These are phyloP conservation scores for Acrobasis suavella DNA, from an alignment of 2,888 invertebrate genomes.

Conservation along the genomic window DNA sequence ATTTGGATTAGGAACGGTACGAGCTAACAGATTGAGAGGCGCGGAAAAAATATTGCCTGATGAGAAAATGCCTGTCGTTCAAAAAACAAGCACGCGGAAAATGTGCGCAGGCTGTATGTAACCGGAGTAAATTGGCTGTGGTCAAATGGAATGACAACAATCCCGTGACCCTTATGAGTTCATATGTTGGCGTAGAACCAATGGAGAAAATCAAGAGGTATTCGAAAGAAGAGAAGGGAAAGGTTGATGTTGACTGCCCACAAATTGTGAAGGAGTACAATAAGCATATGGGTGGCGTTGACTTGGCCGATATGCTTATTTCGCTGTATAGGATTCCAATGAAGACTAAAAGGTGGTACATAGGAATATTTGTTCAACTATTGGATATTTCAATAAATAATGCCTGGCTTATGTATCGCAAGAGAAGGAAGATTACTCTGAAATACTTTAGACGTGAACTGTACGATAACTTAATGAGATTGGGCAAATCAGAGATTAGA, in stretches of 20 bases:
- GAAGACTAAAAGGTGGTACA: constrained; percentile 35
- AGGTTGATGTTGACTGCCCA: constrained; percentile 28
- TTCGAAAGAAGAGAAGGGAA: neutral
- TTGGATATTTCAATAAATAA: constrained; percentile 41
- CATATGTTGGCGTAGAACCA: neutral
- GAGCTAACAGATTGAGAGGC: neutral
- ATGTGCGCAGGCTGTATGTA: neutral
- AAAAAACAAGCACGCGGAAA: neutral
- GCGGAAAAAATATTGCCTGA: neutral
- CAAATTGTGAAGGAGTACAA: constrained; percentile 36
- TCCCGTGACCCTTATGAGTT: neutral
- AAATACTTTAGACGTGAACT: too few species aligned
- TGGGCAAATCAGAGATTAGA: too few species aligned
- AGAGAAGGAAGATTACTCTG: too few species aligned
- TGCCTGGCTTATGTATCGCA: constrained; percentile 32
- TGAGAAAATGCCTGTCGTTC: neutral
- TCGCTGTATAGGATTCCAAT: constrained; percentile 29
- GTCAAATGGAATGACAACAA: neutral
- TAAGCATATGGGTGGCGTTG: constrained; percentile 37
- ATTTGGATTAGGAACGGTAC: neutral
- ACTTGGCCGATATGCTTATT: constrained; percentile 32
- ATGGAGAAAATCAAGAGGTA: constrained; percentile 8
- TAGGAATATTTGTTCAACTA: constrained; percentile 45
- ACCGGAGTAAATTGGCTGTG: neutral
- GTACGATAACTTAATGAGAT: too few species aligned